These are phyloP conservation scores for Tetranychus truncatus DNA, from an alignment of 2,888 invertebrate species.

Conservation along the genomic window DNA sequence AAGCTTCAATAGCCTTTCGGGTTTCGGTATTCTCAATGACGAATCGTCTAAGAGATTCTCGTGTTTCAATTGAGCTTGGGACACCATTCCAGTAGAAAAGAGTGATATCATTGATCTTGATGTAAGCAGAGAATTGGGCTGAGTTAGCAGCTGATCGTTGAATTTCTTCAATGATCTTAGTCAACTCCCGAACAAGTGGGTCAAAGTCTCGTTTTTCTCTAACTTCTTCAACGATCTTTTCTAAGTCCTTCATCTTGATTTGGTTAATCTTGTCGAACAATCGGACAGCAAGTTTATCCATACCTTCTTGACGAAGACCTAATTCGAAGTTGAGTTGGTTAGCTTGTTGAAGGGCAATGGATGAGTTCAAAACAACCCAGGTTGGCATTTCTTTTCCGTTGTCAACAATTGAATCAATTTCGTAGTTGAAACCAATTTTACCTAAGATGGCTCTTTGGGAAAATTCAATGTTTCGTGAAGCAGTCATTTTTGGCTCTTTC, in stretches of 20 bases:
- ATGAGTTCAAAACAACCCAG: background rate
- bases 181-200: background rate
- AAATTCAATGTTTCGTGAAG: background rate
- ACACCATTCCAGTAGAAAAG: slow-evolving; percentile 3
- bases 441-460: background rate
- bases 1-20: background rate
- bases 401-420: background rate
- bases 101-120: background rate
- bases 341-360: background rate
- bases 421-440: background rate
- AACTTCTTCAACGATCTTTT: background rate
- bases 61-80: background rate
- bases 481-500: background rate
- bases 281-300: background rate
- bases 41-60: background rate
- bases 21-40: background rate
- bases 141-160: background rate
- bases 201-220: background rate
- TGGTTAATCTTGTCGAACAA: background rate
- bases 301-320: slow-evolving; percentile 3
- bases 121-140: background rate
- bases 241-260: background rate
- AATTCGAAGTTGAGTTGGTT: background rate
- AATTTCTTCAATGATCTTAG: background rate
- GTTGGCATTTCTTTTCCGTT: background rate